phyloP scores from a whole-genome alignment of 2,888 invertebrate species.

The Plagodis dolabraria region DNA sequence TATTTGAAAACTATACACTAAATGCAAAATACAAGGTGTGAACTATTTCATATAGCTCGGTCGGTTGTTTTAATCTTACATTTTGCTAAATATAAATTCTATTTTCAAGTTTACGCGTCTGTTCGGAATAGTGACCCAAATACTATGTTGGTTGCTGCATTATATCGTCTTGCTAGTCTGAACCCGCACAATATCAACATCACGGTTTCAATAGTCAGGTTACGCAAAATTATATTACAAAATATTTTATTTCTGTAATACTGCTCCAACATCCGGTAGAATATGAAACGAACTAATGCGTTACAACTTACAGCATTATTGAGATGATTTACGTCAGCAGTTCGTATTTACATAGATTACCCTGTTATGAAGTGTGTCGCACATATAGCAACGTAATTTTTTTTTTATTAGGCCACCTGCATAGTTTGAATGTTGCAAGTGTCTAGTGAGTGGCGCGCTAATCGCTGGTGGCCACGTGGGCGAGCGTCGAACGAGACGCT shows the following conservation, averaged over 20 bases:
- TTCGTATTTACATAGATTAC: conserved; percentile 1
- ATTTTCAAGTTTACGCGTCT: conserved; percentile 78
- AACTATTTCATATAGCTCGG: conserved; percentile 30
- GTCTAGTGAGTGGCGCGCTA: conserved; percentile 37
- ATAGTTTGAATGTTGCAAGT: conserved; percentile 36
- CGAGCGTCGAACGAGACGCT: conserved; percentile 34
- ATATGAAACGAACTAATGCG: conserved; percentile 19
- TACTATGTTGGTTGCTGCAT: conserved; percentile 59
- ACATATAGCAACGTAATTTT: not conserved
- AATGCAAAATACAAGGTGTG: no score
- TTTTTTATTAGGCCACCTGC: conserved; percentile 29
- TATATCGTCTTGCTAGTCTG: conserved; percentile 47
- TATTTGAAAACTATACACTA: not conserved
- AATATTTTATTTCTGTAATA: conserved; percentile 29
- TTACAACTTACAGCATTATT: conserved; percentile 13
- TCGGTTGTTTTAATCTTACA: conserved; percentile 55
- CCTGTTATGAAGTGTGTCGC: conserved; percentile 5
- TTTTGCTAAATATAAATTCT: conserved; percentile 67
- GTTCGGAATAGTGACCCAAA: conserved; percentile 74
- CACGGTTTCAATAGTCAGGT: conserved; percentile 14
- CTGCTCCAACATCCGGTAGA: conserved; percentile 31
- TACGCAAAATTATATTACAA: conserved; percentile 29
- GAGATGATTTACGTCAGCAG: conserved; percentile 6
- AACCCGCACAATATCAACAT: conserved; percentile 1
- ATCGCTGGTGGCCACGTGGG: conserved; percentile 42